Evolutionary conservation across 2,113 vertebrate genomes (phyloP), one percentile per base, ranked within the genome.

Genomic region (Chaetodon auriga): DNA sequence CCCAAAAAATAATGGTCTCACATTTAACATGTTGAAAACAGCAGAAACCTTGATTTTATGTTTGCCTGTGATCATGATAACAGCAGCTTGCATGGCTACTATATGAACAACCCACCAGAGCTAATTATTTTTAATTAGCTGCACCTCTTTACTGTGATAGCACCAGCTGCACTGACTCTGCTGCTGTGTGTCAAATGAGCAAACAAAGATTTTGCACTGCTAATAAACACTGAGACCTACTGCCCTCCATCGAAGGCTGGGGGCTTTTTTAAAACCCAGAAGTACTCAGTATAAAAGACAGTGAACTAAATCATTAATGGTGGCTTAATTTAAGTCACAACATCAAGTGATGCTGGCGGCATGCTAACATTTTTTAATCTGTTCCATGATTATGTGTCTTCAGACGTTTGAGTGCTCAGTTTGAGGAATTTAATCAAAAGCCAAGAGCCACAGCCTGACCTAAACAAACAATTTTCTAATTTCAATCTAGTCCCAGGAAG

Each of bases 111-210:
- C 9, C 18, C 63, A 49, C 38, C 68, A 65, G 49, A 69, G 57
- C 30, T 76, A 83, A 87, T 78, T 80, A 71, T 77, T 84, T 92
- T 86, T 80, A 87, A 90, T 85, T 75, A 87, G 66, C 45, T 12
- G 51, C 73, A 82, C 68, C 25, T 80, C 83, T 84, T 68, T 57
- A 14, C 43, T 74, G 23, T 75, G 68, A 48, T 57, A 45, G 61
- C 73, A 66, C 11, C 66, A 66, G 60, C 85, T 51, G 63, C 45
- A 78, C 45, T 2, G 18, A 62, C 64, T 75, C 78, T 55, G 43
- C 76, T 30, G 62, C 82, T 61, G n/a, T 18, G 57, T 80, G 71
- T 75, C 78, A 43, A 75, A 80, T 48, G 30, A 1, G 16, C 64
- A 68, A 75, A 86, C 46, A 68, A 68, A 72, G 75, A 68, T 69